Conservation (phyloP, 2,113 vertebrate species). For the Eudyptes chrysolophus region DNA sequence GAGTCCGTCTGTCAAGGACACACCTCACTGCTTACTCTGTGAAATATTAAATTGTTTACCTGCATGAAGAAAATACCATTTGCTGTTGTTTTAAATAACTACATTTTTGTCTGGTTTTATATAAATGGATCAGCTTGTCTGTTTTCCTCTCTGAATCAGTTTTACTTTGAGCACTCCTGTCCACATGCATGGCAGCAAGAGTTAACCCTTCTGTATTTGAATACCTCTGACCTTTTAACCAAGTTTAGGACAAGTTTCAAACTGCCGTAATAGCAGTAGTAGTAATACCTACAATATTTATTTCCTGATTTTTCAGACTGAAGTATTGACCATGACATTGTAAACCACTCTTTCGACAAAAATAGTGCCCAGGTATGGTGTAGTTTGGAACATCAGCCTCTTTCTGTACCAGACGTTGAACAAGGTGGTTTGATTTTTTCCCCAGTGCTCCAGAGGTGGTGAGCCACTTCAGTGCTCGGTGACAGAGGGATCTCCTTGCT, state of each 20-base stretch:
- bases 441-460: background rate
- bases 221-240: background rate
- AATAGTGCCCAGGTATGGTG: fast-evolving
- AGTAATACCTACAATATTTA: background rate
- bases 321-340: background rate
- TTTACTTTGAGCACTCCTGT: background rate
- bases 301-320: background rate
- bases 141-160: background rate
- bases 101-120: background rate
- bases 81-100: background rate
- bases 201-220: background rate
- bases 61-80: background rate
- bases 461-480: background rate
- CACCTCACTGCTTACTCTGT: background rate
- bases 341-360: background rate
- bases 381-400: background rate
- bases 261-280: background rate
- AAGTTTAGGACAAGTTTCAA: background rate
- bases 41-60: conserved; percentile 16
- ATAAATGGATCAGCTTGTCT: background rate
- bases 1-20: background rate
- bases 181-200: background rate
- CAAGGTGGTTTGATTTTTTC: background rate
- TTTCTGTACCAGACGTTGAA: background rate
- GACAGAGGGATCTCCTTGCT: background rate